Evolutionary conservation across 2,888 invertebrate species (phyloP).

Genomic region (Drosophila hamatofila): DNA sequence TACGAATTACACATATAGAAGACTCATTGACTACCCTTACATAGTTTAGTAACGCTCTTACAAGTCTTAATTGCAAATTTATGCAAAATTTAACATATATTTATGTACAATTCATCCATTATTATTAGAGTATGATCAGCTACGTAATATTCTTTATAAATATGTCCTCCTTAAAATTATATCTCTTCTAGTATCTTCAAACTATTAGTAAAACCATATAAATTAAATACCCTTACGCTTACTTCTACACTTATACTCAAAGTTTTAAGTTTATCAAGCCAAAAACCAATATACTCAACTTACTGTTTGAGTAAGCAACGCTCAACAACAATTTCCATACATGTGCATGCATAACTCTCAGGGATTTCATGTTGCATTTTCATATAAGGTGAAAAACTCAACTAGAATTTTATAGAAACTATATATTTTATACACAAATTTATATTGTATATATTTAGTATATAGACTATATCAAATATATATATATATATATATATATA

Average conservation of each 20-base stretch:
- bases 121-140: too few relatives aligned
- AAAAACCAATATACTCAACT: neutral
- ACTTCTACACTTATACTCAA: neutral
- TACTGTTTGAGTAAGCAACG: neutral
- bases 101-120: too few relatives aligned
- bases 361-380: conserved; percentile 3
- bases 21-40: too few relatives aligned
- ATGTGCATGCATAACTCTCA: conserved; percentile 2
- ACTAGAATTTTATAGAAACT: neutral
- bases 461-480: neutral
- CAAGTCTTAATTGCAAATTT: too few relatives aligned
- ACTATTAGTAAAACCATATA: neutral
- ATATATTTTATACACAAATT: neutral
- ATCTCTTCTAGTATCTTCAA: neutral
- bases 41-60: too few relatives aligned
- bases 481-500: too few relatives aligned
- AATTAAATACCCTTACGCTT: neutral
- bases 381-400: conserved; percentile 26
- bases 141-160: too few relatives aligned
- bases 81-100: too few relatives aligned
- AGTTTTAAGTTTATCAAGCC: neutral
- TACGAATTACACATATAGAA: too few relatives aligned
- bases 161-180: too few relatives aligned
- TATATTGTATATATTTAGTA: neutral
- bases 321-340: conserved; percentile 17